These are phyloP conservation scores for Eulemur coronatus DNA, from an alignment of 2,797 vertebrate genomes.

Conservation along the genomic window DNA sequence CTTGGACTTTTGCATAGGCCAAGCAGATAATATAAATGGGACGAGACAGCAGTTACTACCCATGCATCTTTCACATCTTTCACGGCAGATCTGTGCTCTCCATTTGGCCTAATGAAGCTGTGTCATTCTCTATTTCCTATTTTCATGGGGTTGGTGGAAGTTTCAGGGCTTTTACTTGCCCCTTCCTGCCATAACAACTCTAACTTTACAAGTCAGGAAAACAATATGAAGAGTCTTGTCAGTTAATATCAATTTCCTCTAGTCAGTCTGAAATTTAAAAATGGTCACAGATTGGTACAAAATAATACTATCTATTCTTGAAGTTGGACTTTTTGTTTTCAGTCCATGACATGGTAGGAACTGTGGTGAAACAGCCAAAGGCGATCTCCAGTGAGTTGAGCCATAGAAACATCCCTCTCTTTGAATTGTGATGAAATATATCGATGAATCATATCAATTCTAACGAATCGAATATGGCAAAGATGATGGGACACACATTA, in stretches of 20 bases:
- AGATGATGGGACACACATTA: not conserved
- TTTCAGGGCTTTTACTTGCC: not conserved
- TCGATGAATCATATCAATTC: not conserved
- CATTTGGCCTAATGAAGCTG: not conserved
- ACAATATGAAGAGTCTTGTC: not conserved
- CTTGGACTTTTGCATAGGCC: not conserved
- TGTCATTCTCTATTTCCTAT: not conserved
- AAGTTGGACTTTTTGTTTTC: not conserved
- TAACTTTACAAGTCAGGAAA: not conserved
- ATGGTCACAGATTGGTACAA: not conserved
- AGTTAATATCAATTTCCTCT: not conserved
- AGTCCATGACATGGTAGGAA: not conserved
- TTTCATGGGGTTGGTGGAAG: not conserved
- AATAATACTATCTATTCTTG: not conserved
- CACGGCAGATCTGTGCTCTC: not conserved
- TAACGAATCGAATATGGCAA: not conserved
- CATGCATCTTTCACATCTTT: not conserved
- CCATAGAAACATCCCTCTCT: not conserved
- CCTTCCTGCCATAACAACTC: not conserved
- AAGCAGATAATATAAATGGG: not conserved
- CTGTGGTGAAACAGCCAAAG: not conserved
- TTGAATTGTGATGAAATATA: not conserved
- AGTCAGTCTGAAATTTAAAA: not conserved
- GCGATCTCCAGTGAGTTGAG: not conserved
- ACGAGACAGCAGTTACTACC: not conserved